These are phyloP conservation scores for Limanda limanda DNA, from an alignment of 2,113 vertebrate genomes.

Conservation along the genomic window DNA sequence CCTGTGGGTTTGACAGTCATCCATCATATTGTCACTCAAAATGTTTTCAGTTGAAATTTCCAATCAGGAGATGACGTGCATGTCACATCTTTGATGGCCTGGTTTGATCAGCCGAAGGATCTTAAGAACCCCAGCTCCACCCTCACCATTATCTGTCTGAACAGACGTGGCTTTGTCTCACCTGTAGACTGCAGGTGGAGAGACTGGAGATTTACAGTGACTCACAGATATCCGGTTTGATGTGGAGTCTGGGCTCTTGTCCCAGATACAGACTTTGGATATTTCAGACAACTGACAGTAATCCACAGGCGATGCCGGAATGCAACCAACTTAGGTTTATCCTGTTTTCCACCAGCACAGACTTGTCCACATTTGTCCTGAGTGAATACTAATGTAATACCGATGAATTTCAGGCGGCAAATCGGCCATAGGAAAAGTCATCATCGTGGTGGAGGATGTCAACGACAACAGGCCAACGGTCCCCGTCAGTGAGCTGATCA, in stretches of 20 bases:
- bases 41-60: not conserved
- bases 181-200: constrained; percentile 7
- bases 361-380: too few species aligned
- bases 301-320: not conserved
- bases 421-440: constrained; percentile 87
- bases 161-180: not conserved
- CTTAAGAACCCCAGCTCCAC: constrained; percentile 24
- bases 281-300: not conserved
- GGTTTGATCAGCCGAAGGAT: not conserved
- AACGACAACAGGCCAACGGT: constrained; percentile 86
- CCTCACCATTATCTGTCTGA: constrained; percentile 32
- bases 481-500: not conserved
- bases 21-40: not conserved
- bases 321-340: not conserved
- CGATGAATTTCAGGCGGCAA: constrained; percentile 80
- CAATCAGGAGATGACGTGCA: not conserved
- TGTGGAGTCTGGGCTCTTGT: not conserved
- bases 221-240: not conserved
- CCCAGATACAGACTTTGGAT: not conserved
- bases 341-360: not conserved
- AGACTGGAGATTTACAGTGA: constrained; percentile 18
- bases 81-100: not conserved
- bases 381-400: not conserved
- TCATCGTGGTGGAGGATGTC: constrained; percentile 82
- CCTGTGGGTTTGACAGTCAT: not conserved